A percentile compares a stretch with the other conserved stretches of the same genome.
These are phyloP conservation scores for Oeneis ivallda DNA, from an alignment of 2,888 invertebrate species.

Conservation along the genomic window DNA sequence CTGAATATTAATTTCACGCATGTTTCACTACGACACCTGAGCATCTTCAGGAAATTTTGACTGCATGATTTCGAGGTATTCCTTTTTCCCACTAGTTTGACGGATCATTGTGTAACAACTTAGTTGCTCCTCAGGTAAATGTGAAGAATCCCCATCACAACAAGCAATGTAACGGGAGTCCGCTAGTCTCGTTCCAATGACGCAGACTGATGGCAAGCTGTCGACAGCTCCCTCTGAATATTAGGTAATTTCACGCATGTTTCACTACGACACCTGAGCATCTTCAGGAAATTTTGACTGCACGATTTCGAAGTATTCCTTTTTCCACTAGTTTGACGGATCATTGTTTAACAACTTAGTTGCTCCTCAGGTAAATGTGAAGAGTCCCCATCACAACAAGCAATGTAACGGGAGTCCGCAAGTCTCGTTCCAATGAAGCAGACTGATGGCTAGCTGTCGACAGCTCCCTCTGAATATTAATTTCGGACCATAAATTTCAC, in stretches of 20 bases:
- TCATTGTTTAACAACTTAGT: too few species aligned
- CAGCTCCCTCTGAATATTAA: slow-evolving; percentile 52
- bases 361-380: slow-evolving; percentile 1
- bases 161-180: slow-evolving; percentile 45
- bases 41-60: too few species aligned
- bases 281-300: too few species aligned
- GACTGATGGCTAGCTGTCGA: slow-evolving; percentile 54
- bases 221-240: slow-evolving; percentile 50
- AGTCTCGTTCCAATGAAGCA: slow-evolving; percentile 54
- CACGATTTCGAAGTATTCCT: too few species aligned
- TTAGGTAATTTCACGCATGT: slow-evolving; percentile 54
- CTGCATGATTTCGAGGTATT: too few species aligned
- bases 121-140: too few species aligned
- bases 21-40: too few species aligned
- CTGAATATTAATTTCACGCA: slow-evolving; percentile 56
- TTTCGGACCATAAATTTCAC: slow-evolving; percentile 45
- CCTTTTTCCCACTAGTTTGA: too few species aligned
- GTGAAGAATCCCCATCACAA: slow-evolving; percentile 13
- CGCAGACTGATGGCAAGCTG: slow-evolving; percentile 53
- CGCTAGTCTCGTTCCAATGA: slow-evolving; percentile 55
- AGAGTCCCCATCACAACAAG: slow-evolving; percentile 22
- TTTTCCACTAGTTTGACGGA: too few species aligned
- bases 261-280: too few species aligned
- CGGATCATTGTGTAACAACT: too few species aligned
- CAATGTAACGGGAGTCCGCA: slow-evolving; percentile 48